These are phyloP conservation scores for Eupeodes latifasciatus DNA, from an alignment of 2,888 invertebrate genomes.

Conservation along the genomic window DNA sequence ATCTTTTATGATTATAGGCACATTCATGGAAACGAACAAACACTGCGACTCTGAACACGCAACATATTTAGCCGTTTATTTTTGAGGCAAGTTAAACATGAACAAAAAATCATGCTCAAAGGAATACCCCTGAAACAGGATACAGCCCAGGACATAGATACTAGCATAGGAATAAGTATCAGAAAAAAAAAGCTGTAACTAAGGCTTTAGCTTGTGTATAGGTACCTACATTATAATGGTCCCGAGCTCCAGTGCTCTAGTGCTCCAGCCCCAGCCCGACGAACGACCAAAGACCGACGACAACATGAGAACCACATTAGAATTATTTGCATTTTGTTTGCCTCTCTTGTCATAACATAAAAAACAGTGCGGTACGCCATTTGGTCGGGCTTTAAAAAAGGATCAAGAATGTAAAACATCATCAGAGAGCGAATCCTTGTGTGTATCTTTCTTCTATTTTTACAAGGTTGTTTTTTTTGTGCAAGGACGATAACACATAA, in stretches of 20 bases:
- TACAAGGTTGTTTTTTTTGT: background rate
- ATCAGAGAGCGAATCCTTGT: constrained; percentile 18
- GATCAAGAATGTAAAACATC: constrained; percentile 50
- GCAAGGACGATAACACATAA: constrained; percentile 17
- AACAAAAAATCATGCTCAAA: constrained; percentile 53
- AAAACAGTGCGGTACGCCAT: constrained; percentile 36
- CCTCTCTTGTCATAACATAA: constrained; percentile 77
- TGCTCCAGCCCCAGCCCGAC: no score
- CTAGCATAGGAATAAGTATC: background rate
- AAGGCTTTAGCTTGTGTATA: constrained; percentile 10
- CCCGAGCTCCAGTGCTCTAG: background rate
- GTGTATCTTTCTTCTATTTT: constrained; percentile 22
- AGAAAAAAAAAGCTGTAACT: constrained; percentile 16
- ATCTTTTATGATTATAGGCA: background rate
- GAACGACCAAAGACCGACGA: no score
- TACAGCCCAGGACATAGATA: background rate
- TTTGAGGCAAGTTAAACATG: constrained; percentile 28
- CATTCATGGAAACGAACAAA: constrained; percentile 1
- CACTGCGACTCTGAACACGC: constrained; percentile 38
- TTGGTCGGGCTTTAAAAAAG: constrained; percentile 32
- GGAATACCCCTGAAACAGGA: constrained; percentile 38
- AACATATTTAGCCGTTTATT: constrained; percentile 70
- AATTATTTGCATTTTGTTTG: constrained; percentile 81
- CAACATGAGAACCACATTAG: constrained; percentile 83
- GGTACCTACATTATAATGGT: constrained; percentile 59